Evolutionary conservation across 2,888 invertebrate genomes (phyloP).

Genomic region (Adela reaumurella): DNA sequence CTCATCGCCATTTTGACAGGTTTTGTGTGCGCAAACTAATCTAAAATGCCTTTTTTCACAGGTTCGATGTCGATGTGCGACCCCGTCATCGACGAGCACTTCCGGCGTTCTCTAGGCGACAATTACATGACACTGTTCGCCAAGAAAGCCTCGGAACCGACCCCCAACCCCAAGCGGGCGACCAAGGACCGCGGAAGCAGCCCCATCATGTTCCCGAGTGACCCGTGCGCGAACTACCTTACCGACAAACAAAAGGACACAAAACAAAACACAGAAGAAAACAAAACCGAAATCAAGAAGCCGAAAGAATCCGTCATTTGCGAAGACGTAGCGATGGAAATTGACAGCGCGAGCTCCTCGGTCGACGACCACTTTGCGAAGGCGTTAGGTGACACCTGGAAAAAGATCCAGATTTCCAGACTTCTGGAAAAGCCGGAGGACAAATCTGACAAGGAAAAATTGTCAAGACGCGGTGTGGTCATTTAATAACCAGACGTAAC

Average conservation of each 20-base stretch:
- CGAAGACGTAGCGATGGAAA: constrained; percentile 54
- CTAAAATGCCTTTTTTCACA: constrained; percentile 30
- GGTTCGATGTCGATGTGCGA: constrained; percentile 77
- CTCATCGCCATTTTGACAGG: no score
- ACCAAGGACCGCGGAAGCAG: constrained; percentile 49
- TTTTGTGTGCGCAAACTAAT: no score
- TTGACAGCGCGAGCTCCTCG: constrained; percentile 57
- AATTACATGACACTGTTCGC: constrained; percentile 70
- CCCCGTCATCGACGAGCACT: constrained; percentile 93
- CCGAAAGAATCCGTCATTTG: constrained; percentile 32
- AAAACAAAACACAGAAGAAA: not conserved
- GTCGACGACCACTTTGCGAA: constrained; percentile 93
- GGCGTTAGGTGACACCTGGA: constrained; percentile 83
- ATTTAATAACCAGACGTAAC: constrained; percentile 43
- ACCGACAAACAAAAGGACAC: not conserved
- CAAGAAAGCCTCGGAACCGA: constrained; percentile 39
- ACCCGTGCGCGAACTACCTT: constrained; percentile 11
- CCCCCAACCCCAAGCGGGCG: constrained; percentile 35
- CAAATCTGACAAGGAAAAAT: constrained; percentile 36
- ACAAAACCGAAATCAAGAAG: constrained; percentile 13
- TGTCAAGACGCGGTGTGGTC: constrained; percentile 48
- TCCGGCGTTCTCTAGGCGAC: constrained; percentile 84
- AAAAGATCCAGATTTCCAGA: constrained; percentile 63
- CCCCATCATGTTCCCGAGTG: constrained; percentile 34
- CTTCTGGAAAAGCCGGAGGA: constrained; percentile 22